phyloP scores from a whole-genome alignment of 2,113 vertebrate species.

The Prietella phreatophila region DNA sequence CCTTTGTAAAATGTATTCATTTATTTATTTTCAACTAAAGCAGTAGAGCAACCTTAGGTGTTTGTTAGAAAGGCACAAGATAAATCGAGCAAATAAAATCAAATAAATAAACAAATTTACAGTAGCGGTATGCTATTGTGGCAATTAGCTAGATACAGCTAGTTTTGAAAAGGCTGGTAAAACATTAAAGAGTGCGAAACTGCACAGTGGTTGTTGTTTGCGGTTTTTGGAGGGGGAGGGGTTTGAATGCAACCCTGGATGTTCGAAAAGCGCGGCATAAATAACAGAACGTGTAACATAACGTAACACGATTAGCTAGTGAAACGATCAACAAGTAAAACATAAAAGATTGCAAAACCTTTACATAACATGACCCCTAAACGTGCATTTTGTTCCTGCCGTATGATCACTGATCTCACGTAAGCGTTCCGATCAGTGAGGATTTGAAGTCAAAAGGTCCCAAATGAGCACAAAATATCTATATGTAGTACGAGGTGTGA shows the following conservation, averaged over 20 bases:
- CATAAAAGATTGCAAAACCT: not conserved
- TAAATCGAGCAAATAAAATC: not conserved
- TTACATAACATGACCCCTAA: too few species aligned
- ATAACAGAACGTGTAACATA: not conserved
- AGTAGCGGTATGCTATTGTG: not conserved
- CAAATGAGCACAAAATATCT: not conserved
- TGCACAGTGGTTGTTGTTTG: not conserved
- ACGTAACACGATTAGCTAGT: too few species aligned
- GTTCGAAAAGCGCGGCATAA: not conserved
- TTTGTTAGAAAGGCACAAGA: not conserved
- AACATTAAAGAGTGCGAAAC: not conserved
- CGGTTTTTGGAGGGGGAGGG: not conserved
- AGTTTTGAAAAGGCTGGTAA: not conserved
- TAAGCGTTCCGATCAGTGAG: not conserved
- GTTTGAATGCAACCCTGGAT: not conserved
- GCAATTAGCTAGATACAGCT: not conserved
- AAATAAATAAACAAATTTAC: not conserved
- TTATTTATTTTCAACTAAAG: not conserved
- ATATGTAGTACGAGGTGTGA: not conserved
- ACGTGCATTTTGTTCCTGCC: too few species aligned
- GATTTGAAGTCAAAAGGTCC: not conserved
- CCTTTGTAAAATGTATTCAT: not conserved
- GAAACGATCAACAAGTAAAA: not conserved
- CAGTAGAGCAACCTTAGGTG: not conserved
- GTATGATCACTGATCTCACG: not conserved